Percentiles rank a stretch among this genome's conserved stretches.
These are phyloP conservation scores for Anoura caudifer DNA, from an alignment of 2,113 vertebrate species.

Conservation along the genomic window DNA sequence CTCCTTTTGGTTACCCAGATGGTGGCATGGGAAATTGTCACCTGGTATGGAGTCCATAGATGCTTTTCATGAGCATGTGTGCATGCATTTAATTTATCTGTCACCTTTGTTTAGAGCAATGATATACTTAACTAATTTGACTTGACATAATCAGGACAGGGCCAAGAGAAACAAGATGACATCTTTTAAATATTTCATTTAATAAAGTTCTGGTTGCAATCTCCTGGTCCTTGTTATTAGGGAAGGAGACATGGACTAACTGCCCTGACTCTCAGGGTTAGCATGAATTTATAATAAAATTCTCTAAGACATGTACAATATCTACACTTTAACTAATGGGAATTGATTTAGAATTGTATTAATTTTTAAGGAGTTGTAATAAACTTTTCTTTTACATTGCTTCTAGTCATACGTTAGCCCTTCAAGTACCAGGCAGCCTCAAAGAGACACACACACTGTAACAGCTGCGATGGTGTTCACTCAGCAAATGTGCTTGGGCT, in stretches of 20 bases:
- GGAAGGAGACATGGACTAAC: slow-evolving; percentile 44
- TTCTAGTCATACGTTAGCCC: slow-evolving; percentile 78
- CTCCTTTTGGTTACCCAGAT: slow-evolving; percentile 46
- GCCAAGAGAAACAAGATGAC: slow-evolving; percentile 77
- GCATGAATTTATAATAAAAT: slow-evolving; percentile 79
- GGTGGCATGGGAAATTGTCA: not conserved
- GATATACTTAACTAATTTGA: slow-evolving; percentile 81
- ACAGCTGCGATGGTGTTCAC: slow-evolving; percentile 54
- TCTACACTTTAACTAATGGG: slow-evolving; percentile 76
- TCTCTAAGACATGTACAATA: slow-evolving; percentile 73
- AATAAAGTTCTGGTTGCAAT: slow-evolving; percentile 51
- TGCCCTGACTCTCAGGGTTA: slow-evolving; percentile 60
- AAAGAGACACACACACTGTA: slow-evolving; percentile 66
- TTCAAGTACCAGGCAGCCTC: slow-evolving; percentile 76
- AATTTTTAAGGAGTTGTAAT: slow-evolving; percentile 86
- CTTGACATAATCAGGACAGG: slow-evolving; percentile 86
- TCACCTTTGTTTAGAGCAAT: slow-evolving; percentile 82
- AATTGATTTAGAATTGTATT: slow-evolving; percentile 83
- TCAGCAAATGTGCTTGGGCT: slow-evolving; percentile 25
- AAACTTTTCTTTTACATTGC: slow-evolving; percentile 80
- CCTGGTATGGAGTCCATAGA: slow-evolving; percentile 39
- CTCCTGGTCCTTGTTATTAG: slow-evolving; percentile 75
- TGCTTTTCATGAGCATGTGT: not conserved
- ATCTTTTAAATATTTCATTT: slow-evolving; percentile 84
- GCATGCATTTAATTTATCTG: slow-evolving; percentile 80